Evolutionary conservation across 2,113 vertebrate species (phyloP).

Genomic region (Cynoglossus semilaevis): DNA sequence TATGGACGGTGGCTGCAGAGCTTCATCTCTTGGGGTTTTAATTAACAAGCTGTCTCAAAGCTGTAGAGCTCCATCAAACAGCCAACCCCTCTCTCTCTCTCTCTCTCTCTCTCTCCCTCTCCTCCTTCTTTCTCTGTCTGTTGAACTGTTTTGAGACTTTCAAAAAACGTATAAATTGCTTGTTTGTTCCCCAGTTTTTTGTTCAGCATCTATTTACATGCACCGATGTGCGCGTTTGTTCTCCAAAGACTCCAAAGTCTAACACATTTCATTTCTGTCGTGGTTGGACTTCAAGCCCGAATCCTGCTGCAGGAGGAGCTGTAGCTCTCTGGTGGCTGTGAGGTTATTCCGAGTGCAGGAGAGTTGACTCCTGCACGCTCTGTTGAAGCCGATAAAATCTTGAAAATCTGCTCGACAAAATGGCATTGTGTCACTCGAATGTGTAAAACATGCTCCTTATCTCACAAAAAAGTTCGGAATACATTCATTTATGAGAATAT

Average conservation of each 20-base stretch:
- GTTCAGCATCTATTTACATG: slow-evolving; percentile 28
- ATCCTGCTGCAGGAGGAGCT: too few species aligned
- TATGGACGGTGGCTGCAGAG: slow-evolving; percentile 76
- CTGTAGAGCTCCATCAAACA: slow-evolving; percentile 75
- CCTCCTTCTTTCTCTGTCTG: slow-evolving; percentile 38
- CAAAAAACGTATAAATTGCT: slow-evolving; percentile 26
- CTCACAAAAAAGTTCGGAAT: too few species aligned
- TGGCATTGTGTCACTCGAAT: too few species aligned
- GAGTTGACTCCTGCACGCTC: too few species aligned
- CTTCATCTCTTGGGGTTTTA: slow-evolving; percentile 79
- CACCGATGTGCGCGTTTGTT: slow-evolving; percentile 14
- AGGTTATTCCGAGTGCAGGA: too few species aligned
- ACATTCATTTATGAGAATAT: too few species aligned
- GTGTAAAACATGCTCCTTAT: too few species aligned
- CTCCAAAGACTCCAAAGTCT: slow-evolving; percentile 7
- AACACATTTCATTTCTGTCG: slow-evolving; percentile 16
- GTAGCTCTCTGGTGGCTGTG: too few species aligned
- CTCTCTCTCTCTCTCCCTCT: slow-evolving; percentile 19
- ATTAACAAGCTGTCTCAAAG: slow-evolving; percentile 81
- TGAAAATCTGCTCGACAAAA: too few species aligned
- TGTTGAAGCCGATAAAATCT: too few species aligned
- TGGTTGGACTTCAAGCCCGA: too few species aligned
- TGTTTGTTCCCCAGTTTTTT: slow-evolving; percentile 19
- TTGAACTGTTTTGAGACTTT: slow-evolving; percentile 44
- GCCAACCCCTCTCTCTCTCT: slow-evolving; percentile 34